Conservation (phyloP, 2,888 invertebrate genomes). For the Heliconius sara region DNA sequence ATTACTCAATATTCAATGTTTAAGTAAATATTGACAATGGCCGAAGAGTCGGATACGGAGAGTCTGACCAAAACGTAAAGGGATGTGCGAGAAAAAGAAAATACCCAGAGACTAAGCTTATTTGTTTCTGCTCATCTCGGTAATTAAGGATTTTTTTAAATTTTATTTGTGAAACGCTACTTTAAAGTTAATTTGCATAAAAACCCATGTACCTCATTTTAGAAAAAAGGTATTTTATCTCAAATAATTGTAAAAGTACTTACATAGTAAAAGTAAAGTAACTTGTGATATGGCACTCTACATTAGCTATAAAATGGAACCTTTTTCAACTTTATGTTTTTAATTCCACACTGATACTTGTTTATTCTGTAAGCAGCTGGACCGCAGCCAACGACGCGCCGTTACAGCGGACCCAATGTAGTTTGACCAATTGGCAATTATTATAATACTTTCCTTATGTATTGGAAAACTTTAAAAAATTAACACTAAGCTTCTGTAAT, state of each 20-base stretch:
- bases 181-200: no score
- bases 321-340: conserved; percentile 13
- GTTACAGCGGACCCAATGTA: conserved; percentile 7
- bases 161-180: no score
- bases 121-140: no score
- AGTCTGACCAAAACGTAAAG: no score
- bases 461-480: neutral
- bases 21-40: no score
- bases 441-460: neutral
- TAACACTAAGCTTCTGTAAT: neutral
- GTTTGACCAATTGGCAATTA: conserved; percentile 17
- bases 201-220: no score
- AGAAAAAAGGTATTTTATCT: no score
- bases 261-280: neutral
- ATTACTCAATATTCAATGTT: no score
- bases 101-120: no score
- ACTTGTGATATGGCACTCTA: neutral
- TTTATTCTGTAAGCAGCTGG: conserved; percentile 24
- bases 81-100: no score
- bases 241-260: neutral
- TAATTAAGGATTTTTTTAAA: no score
- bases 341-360: conserved; percentile 14
- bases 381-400: neutral
- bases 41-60: no score
- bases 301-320: neutral